These are phyloP conservation scores for Chondrilla cf. caribensis DNA, from an alignment of 37 sponge, comb jelly and placozoan species.

Conservation along the genomic window DNA sequence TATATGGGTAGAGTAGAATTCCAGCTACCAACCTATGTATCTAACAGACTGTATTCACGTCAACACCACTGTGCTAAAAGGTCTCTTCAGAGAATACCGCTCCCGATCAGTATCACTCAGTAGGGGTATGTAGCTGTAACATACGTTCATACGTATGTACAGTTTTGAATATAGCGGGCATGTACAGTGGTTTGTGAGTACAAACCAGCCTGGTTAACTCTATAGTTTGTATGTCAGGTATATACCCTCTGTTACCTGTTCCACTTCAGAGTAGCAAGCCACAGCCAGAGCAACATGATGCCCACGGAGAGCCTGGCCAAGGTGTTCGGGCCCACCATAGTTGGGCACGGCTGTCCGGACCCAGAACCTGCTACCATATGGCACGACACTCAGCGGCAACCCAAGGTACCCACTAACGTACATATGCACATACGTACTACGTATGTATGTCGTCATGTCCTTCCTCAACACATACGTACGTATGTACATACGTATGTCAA, in stretches of 20 bases:
- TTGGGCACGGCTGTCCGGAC: constrained; percentile 63
- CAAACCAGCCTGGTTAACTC: too few relatives aligned
- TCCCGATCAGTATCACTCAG: too few relatives aligned
- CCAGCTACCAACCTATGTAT: too few relatives aligned
- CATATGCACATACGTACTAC: not conserved
- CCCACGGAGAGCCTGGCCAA: constrained; percentile 70
- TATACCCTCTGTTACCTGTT: not conserved
- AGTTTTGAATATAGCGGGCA: too few relatives aligned
- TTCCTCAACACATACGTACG: not conserved
- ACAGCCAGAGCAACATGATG: constrained; percentile 86
- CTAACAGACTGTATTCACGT: too few relatives aligned
- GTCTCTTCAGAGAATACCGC: too few relatives aligned
- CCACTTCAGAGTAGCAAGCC: constrained; percentile 51
- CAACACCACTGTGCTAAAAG: too few relatives aligned
- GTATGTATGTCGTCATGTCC: not conserved
- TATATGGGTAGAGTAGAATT: too few relatives aligned
- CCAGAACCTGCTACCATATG: constrained; percentile 58
- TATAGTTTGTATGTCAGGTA: not conserved
- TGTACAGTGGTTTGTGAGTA: too few relatives aligned
- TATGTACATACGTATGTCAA: not conserved
- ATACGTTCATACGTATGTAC: too few relatives aligned
- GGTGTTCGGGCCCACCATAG: constrained; percentile 88
- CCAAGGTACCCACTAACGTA: constrained; percentile 41
- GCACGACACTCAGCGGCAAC: constrained; percentile 73
- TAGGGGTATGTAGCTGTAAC: too few relatives aligned